Base-by-base conservation (phyloP, 23 tunicate species). In the Corella eumyota region DNA sequence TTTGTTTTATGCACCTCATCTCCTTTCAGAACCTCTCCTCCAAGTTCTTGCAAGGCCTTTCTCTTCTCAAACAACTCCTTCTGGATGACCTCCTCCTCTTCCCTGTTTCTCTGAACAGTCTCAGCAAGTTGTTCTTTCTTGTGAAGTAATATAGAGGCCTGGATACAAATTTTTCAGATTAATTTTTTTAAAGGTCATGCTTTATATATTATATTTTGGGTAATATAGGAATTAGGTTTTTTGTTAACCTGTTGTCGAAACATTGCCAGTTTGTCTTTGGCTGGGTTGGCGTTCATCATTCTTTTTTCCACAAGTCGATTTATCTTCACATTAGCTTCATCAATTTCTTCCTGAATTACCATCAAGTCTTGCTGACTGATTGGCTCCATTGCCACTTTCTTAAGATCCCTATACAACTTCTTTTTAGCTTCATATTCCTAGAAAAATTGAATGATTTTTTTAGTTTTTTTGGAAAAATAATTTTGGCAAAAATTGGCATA, bases 11-110 rank as follows among this genome's bases (percentile, higher is more conserved):
- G 68, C 1, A 83, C 82, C 26, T 72, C 87, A 0, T 87, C 96
- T 33, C 96, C 96, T 20, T 85, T 72, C 30, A 87, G 34, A 6
- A 87, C 96, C 48, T 87, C 74, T 4, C 95, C 96, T 0, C 96
- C 96, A 52, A 72, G 35, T 13, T 78, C 76, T 19, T 50, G 38
- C 1, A 87, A 71, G 9, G 46, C 34, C 34, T 65, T 38, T 45
- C 96, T 60, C 48, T 87, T 87, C 33, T 53, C 74, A 3, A 2
- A n/a, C 30, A 87, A 31, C 44, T 87, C 96, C 22, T 58, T 37
- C 36, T 87, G 76, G 13, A 78, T 23, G 6, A 54, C 33, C n/a
- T 67, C 60, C 3, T 58, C 52, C 59, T 87, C 96, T 53, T 87
- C 96, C 59, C 68, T 56, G 24, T 72, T 72, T 4, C 45, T 57